Conservation (phyloP, 1,140 invertebrate species). For the Diabrotica undecimpunctata region DNA sequence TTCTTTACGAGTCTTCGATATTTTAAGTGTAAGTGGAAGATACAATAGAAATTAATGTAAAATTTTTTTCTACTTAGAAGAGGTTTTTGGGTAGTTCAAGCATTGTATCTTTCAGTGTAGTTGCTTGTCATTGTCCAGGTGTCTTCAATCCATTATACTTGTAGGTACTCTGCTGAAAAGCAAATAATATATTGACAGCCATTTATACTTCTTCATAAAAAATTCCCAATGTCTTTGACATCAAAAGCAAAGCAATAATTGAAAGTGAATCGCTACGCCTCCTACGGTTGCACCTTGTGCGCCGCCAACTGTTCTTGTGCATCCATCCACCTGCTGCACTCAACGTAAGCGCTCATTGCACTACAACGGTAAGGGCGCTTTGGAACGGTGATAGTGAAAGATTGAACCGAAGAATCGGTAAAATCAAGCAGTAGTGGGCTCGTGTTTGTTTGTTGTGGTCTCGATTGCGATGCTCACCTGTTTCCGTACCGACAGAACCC, state of each 20-base stretch:
- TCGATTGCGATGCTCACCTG: background rate
- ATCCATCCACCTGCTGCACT: background rate
- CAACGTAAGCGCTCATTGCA: background rate
- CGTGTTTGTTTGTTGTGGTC: slow-evolving; percentile 1
- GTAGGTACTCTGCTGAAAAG: too few relatives aligned
- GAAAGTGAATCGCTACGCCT: background rate
- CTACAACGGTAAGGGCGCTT: background rate
- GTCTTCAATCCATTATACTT: too few relatives aligned
- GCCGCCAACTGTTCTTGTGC: background rate
- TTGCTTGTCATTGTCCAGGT: too few relatives aligned
- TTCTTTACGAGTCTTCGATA: too few relatives aligned
- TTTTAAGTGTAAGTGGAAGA: too few relatives aligned
- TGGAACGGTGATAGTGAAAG: background rate
- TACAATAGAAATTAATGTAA: too few relatives aligned
- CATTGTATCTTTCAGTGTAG: too few relatives aligned
- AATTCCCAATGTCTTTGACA: too few relatives aligned
- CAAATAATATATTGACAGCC: too few relatives aligned
- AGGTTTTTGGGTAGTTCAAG: too few relatives aligned
- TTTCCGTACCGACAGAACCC: slow-evolving; percentile 1
- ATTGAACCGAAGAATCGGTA: background rate
- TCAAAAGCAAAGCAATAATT: background rate
- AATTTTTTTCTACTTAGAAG: too few relatives aligned
- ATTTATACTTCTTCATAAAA: too few relatives aligned
- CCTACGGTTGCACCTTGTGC: slow-evolving; percentile 1
- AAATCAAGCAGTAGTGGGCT: background rate